Conservation (phyloP, 2,113 vertebrate genomes). For the Anser cygnoides region DNA sequence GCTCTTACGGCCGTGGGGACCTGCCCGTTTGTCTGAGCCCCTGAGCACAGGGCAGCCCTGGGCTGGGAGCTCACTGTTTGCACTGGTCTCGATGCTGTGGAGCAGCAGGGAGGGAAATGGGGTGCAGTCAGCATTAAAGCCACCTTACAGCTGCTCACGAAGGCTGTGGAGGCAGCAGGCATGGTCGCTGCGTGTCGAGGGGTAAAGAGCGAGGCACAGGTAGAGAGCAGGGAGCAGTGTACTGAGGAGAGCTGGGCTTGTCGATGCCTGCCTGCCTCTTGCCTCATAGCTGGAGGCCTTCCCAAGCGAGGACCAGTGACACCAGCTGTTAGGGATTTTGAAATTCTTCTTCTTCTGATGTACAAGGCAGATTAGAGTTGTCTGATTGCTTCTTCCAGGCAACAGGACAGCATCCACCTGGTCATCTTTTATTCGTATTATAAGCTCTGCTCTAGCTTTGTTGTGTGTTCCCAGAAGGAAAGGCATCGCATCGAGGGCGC, state of each 20-base stretch:
- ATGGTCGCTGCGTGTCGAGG: fast-evolving
- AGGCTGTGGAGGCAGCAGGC: not conserved
- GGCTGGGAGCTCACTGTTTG: not conserved
- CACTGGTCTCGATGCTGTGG: not conserved
- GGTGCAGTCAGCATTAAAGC: fast-evolving
- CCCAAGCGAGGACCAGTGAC: not conserved
- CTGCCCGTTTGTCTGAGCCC: not conserved
- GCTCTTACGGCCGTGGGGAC: not conserved
- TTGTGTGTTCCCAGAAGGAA: not conserved
- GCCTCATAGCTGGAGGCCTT: not conserved
- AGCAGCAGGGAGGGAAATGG: not conserved
- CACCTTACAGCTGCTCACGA: not conserved
- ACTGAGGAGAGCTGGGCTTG: not conserved
- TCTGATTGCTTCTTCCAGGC: not conserved
- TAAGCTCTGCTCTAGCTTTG: not conserved
- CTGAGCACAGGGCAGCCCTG: fast-evolving
- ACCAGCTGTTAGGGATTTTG: not conserved
- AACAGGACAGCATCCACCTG: not conserved
- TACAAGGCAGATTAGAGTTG: not conserved
- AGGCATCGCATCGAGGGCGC: fast-evolving
- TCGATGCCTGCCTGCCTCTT: not conserved
- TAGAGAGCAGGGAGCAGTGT: not conserved
- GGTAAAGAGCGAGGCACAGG: not conserved
- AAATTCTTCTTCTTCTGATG: not conserved
- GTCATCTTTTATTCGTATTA: not conserved